Percentiles rank a stretch among this genome's conserved stretches.
These are phyloP conservation scores for Laterallus jamaicensis DNA, from an alignment of 2,113 vertebrate species.

Conservation along the genomic window DNA sequence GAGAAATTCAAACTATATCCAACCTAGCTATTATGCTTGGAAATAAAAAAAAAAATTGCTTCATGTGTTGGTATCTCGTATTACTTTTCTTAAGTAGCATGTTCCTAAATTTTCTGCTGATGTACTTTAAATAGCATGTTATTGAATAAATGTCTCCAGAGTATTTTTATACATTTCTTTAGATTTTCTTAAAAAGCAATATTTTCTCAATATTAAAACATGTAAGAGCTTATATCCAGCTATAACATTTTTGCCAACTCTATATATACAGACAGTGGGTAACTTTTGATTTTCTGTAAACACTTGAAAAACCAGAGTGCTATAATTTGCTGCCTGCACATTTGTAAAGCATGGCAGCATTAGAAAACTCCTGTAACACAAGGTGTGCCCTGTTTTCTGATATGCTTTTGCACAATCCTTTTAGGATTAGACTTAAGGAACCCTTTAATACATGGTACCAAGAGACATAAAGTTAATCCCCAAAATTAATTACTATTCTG, in stretches of 20 bases:
- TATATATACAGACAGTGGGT: background rate
- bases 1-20: background rate
- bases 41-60: background rate
- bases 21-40: background rate
- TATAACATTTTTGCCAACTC: background rate
- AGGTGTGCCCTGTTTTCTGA: background rate
- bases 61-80: background rate
- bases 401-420: background rate
- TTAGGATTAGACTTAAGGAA: constrained; percentile 14
- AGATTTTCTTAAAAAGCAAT: background rate
- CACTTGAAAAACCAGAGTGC: background rate
- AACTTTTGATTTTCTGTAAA: constrained; percentile 29
- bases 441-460: background rate
- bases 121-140: background rate
- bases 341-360: background rate
- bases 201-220: background rate
- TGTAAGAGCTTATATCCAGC: background rate
- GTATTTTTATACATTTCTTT: background rate
- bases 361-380: background rate
- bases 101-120: background rate
- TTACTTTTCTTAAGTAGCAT: background rate
- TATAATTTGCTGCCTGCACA: background rate
- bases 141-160: background rate
- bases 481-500: background rate
- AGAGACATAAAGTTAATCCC: background rate